phyloP scores from a whole-genome alignment of 1,140 invertebrate species.

The Drosophila busckii region DNA sequence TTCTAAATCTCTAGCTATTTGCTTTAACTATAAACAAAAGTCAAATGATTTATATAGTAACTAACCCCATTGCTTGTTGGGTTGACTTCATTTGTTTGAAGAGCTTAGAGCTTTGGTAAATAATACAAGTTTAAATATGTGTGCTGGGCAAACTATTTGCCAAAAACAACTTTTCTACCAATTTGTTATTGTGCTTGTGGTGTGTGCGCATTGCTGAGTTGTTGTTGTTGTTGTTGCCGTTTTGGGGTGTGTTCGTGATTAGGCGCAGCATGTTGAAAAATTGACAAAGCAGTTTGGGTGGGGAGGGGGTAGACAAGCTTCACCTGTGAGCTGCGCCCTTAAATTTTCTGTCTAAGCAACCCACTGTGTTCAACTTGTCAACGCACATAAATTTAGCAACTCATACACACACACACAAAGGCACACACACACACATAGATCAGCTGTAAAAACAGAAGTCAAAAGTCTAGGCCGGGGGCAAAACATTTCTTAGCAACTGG shows the following conservation, averaged over 20 bases:
- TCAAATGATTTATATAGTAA: conserved; percentile 5
- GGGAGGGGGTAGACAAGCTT: background rate
- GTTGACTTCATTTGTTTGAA: too few species aligned
- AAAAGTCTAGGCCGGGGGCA: conserved; percentile 36
- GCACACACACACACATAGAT: conserved; percentile 8
- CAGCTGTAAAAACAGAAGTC: conserved; percentile 59
- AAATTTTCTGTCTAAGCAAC: background rate
- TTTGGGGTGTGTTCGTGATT: conserved; percentile 8
- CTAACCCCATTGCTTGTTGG: too few species aligned
- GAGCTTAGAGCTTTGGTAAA: too few species aligned
- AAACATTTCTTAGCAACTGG: conserved; percentile 33
- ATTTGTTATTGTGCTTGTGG: conserved; percentile 15
- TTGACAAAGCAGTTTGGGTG: conserved; percentile 1
- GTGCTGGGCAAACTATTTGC: conserved; percentile 20
- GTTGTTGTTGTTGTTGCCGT: conserved; percentile 3
- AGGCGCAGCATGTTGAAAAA: conserved; percentile 25
- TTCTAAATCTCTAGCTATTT: too few species aligned
- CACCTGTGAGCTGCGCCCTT: background rate
- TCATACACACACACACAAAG: conserved; percentile 20
- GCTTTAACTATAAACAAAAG: conserved; percentile 11
- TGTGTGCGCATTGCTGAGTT: conserved; percentile 3
- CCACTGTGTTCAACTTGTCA: conserved; percentile 41
- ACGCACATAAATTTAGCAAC: conserved; percentile 52
- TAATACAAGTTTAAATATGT: conserved; percentile 15
- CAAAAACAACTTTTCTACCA: conserved; percentile 12